Percentiles rank a stretch among this genome's conserved stretches.
These are phyloP conservation scores for Empidonax traillii DNA, from an alignment of 2,113 vertebrate genomes.

Conservation along the genomic window DNA sequence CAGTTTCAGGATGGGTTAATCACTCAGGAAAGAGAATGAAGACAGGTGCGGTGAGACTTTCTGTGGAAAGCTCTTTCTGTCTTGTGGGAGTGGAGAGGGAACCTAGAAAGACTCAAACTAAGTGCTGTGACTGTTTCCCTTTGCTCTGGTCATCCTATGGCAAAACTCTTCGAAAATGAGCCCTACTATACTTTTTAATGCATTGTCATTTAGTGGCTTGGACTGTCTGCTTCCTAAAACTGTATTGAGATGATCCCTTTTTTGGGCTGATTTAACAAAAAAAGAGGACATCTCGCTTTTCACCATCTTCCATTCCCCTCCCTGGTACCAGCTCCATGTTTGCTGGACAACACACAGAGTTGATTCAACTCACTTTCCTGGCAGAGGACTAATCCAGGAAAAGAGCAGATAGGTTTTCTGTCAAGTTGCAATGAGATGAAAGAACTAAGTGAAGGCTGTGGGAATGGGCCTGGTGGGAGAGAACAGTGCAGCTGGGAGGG, in stretches of 20 bases:
- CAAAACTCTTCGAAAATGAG: background rate
- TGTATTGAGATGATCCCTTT: background rate
- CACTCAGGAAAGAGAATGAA: background rate
- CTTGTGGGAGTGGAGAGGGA: background rate
- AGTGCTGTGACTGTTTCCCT: background rate
- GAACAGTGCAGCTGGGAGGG: background rate
- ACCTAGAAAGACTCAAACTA: background rate
- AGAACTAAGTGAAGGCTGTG: background rate
- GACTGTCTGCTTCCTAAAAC: background rate
- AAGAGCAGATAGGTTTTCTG: background rate
- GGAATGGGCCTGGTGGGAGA: accelerated
- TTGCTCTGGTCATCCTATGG: background rate
- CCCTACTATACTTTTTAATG: background rate
- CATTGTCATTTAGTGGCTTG: background rate
- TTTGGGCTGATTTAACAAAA: background rate
- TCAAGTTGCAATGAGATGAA: background rate
- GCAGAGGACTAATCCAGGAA: background rate
- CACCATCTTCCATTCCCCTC: background rate
- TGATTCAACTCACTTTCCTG: background rate
- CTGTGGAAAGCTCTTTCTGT: background rate
- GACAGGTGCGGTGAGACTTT: background rate
- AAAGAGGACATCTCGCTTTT: background rate
- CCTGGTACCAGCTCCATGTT: background rate
- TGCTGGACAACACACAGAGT: too few species aligned
- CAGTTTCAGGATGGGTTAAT: background rate